Base-by-base conservation (phyloP, 2,113 vertebrate genomes). In the Tympanuchus pallidicinctus region DNA sequence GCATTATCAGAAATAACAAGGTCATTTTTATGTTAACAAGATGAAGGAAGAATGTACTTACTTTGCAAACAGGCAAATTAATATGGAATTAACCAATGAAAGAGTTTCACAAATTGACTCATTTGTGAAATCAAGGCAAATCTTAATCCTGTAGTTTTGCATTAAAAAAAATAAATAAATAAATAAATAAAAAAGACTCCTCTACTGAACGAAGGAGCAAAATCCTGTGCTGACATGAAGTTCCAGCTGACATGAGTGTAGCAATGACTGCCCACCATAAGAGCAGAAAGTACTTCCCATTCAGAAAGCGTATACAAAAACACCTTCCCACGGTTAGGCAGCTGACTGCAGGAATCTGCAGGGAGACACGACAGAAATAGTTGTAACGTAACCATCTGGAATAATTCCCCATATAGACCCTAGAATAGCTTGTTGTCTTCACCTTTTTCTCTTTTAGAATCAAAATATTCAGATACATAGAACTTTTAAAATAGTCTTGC, bases 1-100 rank as follows among this genome's bases (percentile, higher is more conserved):
- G 50, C 72, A 75, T 89, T 86, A 89, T 84, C 77, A 88, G 70
- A 92, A 87, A 67, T 86, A 95, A 93, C 57, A 90, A 85, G 71
- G 94, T 92, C 47, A 90, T 92, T 97, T 95, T 93, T 80, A 79
- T 36, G 21, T 75, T 92, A 94, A 92, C 47, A 86, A 70, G 87
- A 81, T 95, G 65, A 94, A 28, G 34, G 48, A 72, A 89, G 78
- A 94, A 93, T 56, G 54, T 50, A 50, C 54, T 92, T 60, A 7
- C 66, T 95, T 89, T 83, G 18, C 74, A 93, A 89, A 57, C 32
- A 82, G 70, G 48, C 45, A 96, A 95, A 96, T 93, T 92, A 95
- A 88, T 75, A 91, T 14, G 28, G 61, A 77, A 95, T 95, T 96
- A 95, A 76, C 10, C 81, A 88, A 64, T 66, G 89, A 78, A 82